A percentile compares a stretch with the other conserved stretches of the same genome.
These are phyloP conservation scores for Frieseomelitta varia DNA, from an alignment of 1,140 invertebrate species.

Conservation along the genomic window DNA sequence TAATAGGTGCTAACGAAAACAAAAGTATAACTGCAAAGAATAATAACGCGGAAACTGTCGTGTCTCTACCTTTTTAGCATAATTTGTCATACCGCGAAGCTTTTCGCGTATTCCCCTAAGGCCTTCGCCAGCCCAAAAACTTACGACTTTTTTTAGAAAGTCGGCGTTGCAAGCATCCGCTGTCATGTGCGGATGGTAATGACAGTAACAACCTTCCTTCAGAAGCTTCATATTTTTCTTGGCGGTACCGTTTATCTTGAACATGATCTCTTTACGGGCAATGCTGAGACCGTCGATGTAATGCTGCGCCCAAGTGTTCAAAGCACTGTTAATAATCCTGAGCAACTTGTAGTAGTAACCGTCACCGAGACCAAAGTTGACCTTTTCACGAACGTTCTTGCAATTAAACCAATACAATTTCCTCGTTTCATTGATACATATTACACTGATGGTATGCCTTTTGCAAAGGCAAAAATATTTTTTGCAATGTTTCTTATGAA, in stretches of 20 bases:
- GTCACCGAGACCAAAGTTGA: constrained; percentile 75
- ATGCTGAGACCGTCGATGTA: constrained; percentile 76
- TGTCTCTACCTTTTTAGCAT: constrained; percentile 67
- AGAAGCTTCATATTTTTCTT: constrained; percentile 80
- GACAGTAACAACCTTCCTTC: constrained; percentile 81
- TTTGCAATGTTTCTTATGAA: constrained; percentile 77
- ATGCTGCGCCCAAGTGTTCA: constrained; percentile 76
- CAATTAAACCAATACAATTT: constrained; percentile 80
- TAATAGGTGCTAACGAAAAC: not conserved
- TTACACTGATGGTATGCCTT: constrained; percentile 79
- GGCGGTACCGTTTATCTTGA: constrained; percentile 78
- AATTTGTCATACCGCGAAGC: constrained; percentile 69
- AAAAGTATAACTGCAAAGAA: constrained; percentile 16
- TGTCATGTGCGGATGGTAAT: constrained; percentile 80
- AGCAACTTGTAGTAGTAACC: constrained; percentile 79
- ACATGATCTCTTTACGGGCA: constrained; percentile 75
- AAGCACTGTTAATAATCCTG: constrained; percentile 74
- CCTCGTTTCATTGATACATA: constrained; percentile 77
- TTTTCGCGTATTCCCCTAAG: constrained; percentile 62
- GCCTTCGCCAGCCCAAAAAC: constrained; percentile 69
- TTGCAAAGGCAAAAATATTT: constrained; percentile 79
- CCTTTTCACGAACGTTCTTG: constrained; percentile 78
- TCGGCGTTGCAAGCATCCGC: constrained; percentile 80
- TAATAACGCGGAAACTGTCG: constrained; percentile 46
- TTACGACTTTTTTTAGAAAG: constrained; percentile 80